Evolutionary conservation across 1,140 invertebrate species (phyloP), one percentile per base, ranked within the genome.

Genomic region (Euschistus heros): DNA sequence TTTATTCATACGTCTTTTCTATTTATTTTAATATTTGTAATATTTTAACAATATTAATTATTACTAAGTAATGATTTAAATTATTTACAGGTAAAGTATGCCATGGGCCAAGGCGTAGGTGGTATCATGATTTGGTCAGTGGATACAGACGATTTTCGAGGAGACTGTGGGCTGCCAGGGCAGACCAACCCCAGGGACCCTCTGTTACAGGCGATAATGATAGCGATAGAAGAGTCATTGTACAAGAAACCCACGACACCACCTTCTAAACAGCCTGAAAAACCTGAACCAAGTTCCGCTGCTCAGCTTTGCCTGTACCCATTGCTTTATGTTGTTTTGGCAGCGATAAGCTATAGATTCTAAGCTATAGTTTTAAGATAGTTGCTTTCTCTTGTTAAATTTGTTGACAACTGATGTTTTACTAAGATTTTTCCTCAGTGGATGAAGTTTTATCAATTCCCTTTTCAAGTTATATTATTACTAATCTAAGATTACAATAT

Each of bases 81-180:
- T 57, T 27, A 5, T 57, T 65, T 64, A 6, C 65, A 77, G 76
- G 71, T 74, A 22, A 65, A 70, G 26, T 80, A 74, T 68, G 74
- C 73, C 14, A 70, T 72, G 55, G 66, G 69, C 27, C 69, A 74
- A 60, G 72, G 73, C 7, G 64, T 80, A 33, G 78, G 71, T 22
- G 79, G 79, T 42, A 69, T 76, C 1, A 76, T 80, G 76, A 72
- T 78, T n/a, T 80, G 78, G 77, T 74, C 79, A 5, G 82, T 88
- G 46, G 87, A 89, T 69, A 88, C 85, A 0, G 86, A 89, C 67
- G 86, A 89, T 72, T 90, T 90, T 71, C 75, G 75, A 1, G 88
- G 86, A 0, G 77, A 80, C 30, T 89, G 87, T 69, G 69, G 20
- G 6, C 22, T 20, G 2, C 59, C 65, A 26, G 47, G 57, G 13